Base-by-base conservation (phyloP, 2,888 invertebrate species). In the Melanophora roralis region DNA sequence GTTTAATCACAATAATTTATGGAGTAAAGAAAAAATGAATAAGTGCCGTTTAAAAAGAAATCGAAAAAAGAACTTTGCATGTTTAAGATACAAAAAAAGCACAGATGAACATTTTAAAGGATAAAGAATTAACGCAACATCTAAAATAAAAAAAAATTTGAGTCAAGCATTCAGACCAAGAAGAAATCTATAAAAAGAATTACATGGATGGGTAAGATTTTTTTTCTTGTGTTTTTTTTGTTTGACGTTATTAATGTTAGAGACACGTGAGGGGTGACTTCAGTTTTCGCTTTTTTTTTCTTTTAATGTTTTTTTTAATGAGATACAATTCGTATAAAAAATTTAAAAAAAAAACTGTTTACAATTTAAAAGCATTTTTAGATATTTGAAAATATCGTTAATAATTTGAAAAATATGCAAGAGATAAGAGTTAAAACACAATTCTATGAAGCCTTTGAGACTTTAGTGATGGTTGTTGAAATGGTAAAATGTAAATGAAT, bases 331-430 rank as follows among this genome's bases (percentile, higher is more conserved):
- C 11, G 34, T 19, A 62, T 5, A 34, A 57, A 32, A 32, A 49
- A n/a, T n/a, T n/a, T n/a, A 65, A 38, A 19, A 55, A 40, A 40
- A 65, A 59, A 75, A 60, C 23, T 34, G 49, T 71, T 71, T 75
- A 72, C 64, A 68, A 69, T 76, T 80, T 80, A 64, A 80, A 80
- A 80, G 76, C 76, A 68, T 76, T 80, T 75, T 57, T 55, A 80
- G 60, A 83, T 74, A 74, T 80, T 84, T 79, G 65, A 43, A 59
- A 65, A 65, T 40, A 73, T 34, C 62, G 62, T 82, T 86, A 85
- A 86, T 88, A 88, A 89, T 89, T 86, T 85, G 84, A 83, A 86
- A 88, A 88, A 88, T 88, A 89, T 88, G 89, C 85, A 85, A 80
- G 69, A 69, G 76, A 82, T 82, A 77, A 78, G 74, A 79, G 78